Evolutionary conservation across 2,797 vertebrate species (phyloP).

Genomic region (Trachops cirrhosus): DNA sequence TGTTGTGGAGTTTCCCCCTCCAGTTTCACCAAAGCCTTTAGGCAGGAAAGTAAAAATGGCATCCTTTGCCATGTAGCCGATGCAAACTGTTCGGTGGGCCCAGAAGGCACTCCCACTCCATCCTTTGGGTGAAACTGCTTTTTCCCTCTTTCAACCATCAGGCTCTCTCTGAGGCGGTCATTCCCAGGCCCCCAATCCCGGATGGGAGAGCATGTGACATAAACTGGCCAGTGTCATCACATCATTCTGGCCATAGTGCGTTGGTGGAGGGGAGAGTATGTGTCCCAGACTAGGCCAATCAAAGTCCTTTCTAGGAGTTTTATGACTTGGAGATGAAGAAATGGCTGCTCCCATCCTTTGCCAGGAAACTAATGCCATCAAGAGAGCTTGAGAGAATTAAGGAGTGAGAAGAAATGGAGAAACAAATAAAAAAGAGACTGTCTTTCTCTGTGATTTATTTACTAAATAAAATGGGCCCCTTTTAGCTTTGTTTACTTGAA

Average conservation of each 20-base stretch:
- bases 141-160: background rate
- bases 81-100: background rate
- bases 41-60: background rate
- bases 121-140: background rate
- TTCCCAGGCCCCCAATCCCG: background rate
- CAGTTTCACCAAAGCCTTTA: constrained; percentile 17
- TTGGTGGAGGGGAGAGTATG: background rate
- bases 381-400: background rate
- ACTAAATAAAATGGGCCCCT: background rate
- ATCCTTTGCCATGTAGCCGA: background rate
- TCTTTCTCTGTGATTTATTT: background rate
- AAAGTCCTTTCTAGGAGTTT: constrained; percentile 23
- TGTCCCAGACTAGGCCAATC: background rate
- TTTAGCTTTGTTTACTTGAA: background rate
- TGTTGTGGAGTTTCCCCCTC: background rate
- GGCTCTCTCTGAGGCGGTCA: background rate
- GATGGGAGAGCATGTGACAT: background rate
- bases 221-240: background rate
- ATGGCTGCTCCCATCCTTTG: background rate
- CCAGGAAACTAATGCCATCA: background rate
- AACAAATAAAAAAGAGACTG: background rate
- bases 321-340: background rate
- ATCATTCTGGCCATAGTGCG: background rate
- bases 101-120: background rate
- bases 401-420: constrained; percentile 13